Evolutionary conservation across 2,797 vertebrate species (phyloP).

Genomic region (Scarus forsteni): DNA sequence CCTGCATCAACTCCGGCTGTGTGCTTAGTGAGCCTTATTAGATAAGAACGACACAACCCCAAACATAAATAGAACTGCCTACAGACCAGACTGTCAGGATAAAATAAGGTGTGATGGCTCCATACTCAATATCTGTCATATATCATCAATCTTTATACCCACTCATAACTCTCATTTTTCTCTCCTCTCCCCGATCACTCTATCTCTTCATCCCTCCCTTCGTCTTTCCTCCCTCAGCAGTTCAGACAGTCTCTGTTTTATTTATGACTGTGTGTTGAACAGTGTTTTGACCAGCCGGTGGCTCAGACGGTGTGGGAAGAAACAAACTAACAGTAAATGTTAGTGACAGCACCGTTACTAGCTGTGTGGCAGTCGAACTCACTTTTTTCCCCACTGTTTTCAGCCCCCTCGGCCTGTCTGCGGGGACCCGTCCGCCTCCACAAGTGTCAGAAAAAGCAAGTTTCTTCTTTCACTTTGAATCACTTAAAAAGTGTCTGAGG

Average conservation of each 20-base stretch:
- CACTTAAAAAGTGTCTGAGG: slow-evolving; percentile 29
- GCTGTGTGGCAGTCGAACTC: slow-evolving; percentile 20
- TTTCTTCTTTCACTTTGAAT: slow-evolving; percentile 47
- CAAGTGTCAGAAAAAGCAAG: slow-evolving; percentile 40
- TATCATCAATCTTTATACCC: slow-evolving; percentile 27
- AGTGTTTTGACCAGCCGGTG: slow-evolving; percentile 32
- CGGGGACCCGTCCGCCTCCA: slow-evolving; percentile 22
- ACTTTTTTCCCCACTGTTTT: slow-evolving; percentile 10
- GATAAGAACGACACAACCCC: slow-evolving; percentile 28
- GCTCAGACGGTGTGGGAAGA: slow-evolving; percentile 30
- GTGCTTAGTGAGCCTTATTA: slow-evolving; percentile 47
- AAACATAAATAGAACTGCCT: slow-evolving; percentile 37
- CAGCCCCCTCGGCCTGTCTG: slow-evolving; percentile 8
- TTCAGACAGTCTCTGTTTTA: slow-evolving; percentile 54
- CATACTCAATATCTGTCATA: slow-evolving; percentile 19
- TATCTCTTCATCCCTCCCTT: slow-evolving; percentile 25
- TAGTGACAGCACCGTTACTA: slow-evolving; percentile 61
- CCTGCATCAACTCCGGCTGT: slow-evolving; percentile 40
- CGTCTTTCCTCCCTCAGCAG: slow-evolving; percentile 2
- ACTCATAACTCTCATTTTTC: slow-evolving; percentile 14
- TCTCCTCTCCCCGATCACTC: slow-evolving; percentile 8
- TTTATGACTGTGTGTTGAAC: slow-evolving; percentile 42
- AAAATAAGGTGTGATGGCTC: slow-evolving; percentile 32
- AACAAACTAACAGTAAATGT: slow-evolving; percentile 61
- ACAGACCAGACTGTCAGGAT: slow-evolving; percentile 29